phyloP scores from a whole-genome alignment of 37 sponge, comb jelly and placozoan genomes.

The Agelas oroides region DNA sequence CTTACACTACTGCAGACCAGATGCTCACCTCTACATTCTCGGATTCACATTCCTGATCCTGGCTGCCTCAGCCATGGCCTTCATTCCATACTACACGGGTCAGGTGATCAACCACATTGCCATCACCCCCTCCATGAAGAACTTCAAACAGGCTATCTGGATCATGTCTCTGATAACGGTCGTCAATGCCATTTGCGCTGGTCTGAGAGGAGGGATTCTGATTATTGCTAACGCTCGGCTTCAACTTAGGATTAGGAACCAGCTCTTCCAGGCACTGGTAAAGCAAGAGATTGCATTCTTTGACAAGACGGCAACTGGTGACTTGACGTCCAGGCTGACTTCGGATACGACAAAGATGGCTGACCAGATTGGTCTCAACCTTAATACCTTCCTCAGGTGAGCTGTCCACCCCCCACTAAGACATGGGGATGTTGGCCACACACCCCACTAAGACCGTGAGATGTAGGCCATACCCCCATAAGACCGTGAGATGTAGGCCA shows the following conservation, averaged over 20 bases:
- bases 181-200: conserved; percentile 25
- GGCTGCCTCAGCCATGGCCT: conserved; percentile 25
- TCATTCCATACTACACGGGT: conserved; percentile 56
- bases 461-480: too few relatives aligned
- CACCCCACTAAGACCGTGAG: too few relatives aligned
- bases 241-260: conserved; percentile 53
- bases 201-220: background rate
- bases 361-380: conserved; percentile 51
- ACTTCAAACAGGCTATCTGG: conserved; percentile 57
- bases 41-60: conserved; percentile 54
- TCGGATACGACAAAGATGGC: conserved; percentile 62
- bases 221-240: conserved; percentile 27
- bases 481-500: too few relatives aligned
- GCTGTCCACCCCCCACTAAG: too few relatives aligned
- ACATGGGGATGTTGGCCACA: too few relatives aligned
- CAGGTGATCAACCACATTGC: conserved; percentile 65
- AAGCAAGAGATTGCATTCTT: conserved; percentile 68
- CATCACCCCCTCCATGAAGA: conserved; percentile 3
- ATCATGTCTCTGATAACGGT: conserved; percentile 33
- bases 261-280: conserved; percentile 48
- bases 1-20: conserved; percentile 34
- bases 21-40: background rate
- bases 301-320: conserved; percentile 61
- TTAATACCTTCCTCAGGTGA: conserved; percentile 56
- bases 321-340: conserved; percentile 60